Base-by-base conservation (phyloP, 2,888 invertebrate genomes). In the Calephelis perditalis region DNA sequence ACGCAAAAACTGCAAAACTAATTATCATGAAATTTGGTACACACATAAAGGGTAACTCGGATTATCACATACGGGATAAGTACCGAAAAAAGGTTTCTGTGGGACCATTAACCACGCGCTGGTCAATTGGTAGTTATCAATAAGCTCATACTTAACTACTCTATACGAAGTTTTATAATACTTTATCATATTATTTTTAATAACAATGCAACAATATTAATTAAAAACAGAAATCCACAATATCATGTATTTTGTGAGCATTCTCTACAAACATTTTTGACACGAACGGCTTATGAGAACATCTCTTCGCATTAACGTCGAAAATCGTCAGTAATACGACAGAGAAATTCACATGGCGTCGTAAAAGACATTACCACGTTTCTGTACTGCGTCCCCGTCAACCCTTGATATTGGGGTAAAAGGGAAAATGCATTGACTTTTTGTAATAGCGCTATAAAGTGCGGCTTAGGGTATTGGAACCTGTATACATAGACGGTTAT, bases 301-400 rank as follows among this genome's bases (percentile, higher is more conserved):
- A 52, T 52, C 52, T 26, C 35, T 52, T 52, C 52, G 59, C 37
- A 62, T 62, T 62, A 65, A 57, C 56, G 71, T 72, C 63, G 67
- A 69, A 63, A 63, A 62, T 62, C 65, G 62, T 66, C 65, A 68
- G 73, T 69, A 72, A 75, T 71, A 78, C 73, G 74, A 69, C 68
- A 69, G 69, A 71, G 78, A 77, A 61, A 76, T 77, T 76, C 79
- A 70, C 72, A 72, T 69, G 68, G 72, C 75, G 70, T 79, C 82
- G 76, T 88, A 86, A 87, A 86, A 82, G 77, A 81, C 83, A 86
- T 88, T 86, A 85, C 81, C 88, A 90, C 87, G 88, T 54, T 54
- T 54, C 35, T 54, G 52, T 88, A 70, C 73, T 68, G 69, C 75
- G 71, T 72, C 68, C 69, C 73, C 72, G 52, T 54, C 71, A 70